phyloP scores from a whole-genome alignment of 2,113 vertebrate genomes.

The Sinosuthora webbiana region DNA sequence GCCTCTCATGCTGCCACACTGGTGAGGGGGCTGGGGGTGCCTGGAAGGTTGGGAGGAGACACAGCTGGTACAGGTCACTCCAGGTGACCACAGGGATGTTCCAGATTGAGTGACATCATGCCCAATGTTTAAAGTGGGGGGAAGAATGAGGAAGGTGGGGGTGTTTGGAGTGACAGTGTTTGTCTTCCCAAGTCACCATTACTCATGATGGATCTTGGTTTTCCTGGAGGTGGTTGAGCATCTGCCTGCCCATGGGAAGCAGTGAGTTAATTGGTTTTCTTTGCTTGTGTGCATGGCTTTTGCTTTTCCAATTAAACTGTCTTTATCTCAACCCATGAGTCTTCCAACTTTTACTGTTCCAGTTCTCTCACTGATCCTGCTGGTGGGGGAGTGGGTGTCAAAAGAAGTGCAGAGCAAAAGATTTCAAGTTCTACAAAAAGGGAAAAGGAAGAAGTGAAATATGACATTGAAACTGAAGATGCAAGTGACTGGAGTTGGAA shows the following conservation, averaged over 20 bases:
- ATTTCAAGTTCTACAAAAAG: neutral
- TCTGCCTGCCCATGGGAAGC: rapidly evolving
- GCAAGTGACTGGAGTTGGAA: neutral
- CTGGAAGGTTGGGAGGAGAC: neutral
- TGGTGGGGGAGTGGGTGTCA: neutral
- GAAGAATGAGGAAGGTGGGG: neutral
- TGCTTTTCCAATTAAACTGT: neutral
- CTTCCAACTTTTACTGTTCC: neutral
- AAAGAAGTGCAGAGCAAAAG: neutral
- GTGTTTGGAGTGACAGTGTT: neutral
- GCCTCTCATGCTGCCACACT: rapidly evolving
- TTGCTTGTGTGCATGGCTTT: neutral
- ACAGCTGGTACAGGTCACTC: neutral
- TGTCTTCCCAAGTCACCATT: neutral
- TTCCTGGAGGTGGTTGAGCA: neutral
- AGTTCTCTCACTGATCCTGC: neutral
- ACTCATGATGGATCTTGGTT: neutral
- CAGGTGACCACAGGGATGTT: rapidly evolving
- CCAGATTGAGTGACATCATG: rapidly evolving
- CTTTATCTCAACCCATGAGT: neutral
- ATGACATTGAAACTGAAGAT: neutral
- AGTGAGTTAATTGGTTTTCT: neutral
- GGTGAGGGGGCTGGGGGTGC: rapidly evolving
- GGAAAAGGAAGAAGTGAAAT: neutral
- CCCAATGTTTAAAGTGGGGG: neutral